Base-by-base conservation (phyloP, 2,113 vertebrate genomes). In the Psettodes erumei region DNA sequence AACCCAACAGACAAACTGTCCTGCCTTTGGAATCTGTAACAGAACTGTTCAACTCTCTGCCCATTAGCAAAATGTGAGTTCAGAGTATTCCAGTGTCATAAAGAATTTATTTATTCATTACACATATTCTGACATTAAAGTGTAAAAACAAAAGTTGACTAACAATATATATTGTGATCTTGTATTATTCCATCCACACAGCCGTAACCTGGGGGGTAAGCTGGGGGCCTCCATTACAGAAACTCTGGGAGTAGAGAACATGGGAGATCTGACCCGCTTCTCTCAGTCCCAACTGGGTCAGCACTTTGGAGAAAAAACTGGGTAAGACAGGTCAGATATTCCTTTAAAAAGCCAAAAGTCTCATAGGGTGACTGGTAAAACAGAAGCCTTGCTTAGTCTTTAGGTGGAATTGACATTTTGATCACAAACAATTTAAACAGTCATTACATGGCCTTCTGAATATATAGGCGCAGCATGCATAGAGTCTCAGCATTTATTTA, bases 241-340 rank as follows among this genome's bases (percentile, higher is more conserved):
- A 81, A 88, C 88, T 51, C 91, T 99, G 38, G 93, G 90, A 38
- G 64, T 98, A 35, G 92, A 97, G 67, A 96, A 96, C 88, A 97
- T 99, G 8, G 98, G 98, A 27, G 90, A 98, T 42, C 88, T 99
- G 64, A 96, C 93, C 7, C 89, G 77, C 65, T 99, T 96, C 89
- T 94, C 93, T 43, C 93, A 94, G 84, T 80, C 84, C 9, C 93
- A 97, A 60, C 95, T 99, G 61, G 95, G 91, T 81, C 92, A 91
- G 79, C 94, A 95, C 88, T 99, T 99, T 87, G 98, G 98, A 81
- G 96, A 96, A 28, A 99, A 98, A 93, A 98, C 96, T 0, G 96
- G 97, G 98, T 99, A 94, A 94, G 89, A 67, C 32, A 37, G n/a
- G 7, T 8, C 8, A 48, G 1, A n/a, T 19, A 48, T 61, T 66